Conservation (phyloP, 2,888 invertebrate genomes). For the Mythimna impura region DNA sequence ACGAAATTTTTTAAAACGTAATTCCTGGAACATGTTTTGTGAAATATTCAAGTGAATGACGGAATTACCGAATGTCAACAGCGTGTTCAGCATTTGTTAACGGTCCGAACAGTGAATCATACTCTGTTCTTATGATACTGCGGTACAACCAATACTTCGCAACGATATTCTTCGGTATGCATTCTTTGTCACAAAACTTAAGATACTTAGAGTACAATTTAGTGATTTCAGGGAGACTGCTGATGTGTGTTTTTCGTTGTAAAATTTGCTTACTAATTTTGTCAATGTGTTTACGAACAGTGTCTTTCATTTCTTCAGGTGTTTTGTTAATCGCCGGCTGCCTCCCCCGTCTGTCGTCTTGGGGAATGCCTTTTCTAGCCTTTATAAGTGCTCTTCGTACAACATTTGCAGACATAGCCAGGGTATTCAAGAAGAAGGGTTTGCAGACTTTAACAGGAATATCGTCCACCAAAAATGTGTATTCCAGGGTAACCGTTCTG, state of each 20-base stretch:
- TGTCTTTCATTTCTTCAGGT: constrained; percentile 3
- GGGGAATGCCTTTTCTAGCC: neutral
- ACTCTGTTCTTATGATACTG: neutral
- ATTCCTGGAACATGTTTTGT: too few species aligned
- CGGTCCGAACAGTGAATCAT: neutral
- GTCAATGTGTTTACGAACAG: neutral
- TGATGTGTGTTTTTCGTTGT: neutral
- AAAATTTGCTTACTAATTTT: neutral
- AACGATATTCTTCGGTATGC: neutral
- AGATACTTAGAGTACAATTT: neutral
- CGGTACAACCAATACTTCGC: constrained; percentile 3
- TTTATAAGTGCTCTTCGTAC: neutral
- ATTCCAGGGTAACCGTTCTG: constrained; percentile 15
- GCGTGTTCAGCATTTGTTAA: neutral
- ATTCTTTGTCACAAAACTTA: neutral
- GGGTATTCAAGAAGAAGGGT: constrained; percentile 21
- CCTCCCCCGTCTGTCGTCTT: neutral
- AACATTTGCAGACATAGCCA: neutral
- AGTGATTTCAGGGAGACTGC: neutral
- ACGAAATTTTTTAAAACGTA: too few species aligned
- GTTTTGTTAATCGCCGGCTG: neutral
- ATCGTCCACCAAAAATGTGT: constrained; percentile 25
- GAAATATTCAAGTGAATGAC: too few species aligned
- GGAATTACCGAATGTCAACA: too few species aligned
- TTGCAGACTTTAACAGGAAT: constrained; percentile 16